Evolutionary conservation across 2,113 vertebrate species (phyloP), one percentile per base, ranked within the genome.

Genomic region (Chaetodon auriga): DNA sequence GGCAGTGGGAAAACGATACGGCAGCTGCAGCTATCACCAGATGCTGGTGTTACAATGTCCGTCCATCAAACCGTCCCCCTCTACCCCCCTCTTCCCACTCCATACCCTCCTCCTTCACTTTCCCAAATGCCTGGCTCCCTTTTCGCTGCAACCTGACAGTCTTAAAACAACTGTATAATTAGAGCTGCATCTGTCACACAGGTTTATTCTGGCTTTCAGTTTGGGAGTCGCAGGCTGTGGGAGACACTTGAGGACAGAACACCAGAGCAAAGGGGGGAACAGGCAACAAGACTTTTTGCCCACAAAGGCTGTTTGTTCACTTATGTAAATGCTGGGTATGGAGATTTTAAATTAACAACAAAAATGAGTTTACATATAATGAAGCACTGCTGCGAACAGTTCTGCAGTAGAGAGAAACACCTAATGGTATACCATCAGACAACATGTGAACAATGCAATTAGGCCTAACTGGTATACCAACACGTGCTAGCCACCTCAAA

Each of bases 141-240:
- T 91, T 91, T 91, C 90, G 82, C 91, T 87, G 93, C 91, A 94
- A 94, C 93, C 94, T 93, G 95, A 95, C 94, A 95, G 94, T 89
- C 93, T 95, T 95, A 95, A 95, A 95, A 96, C 93, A 96, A 95
- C 95, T 95, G 95, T 94, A 95, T 95, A 95, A 96, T 96, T 95
- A 95, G 92, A 91, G 90, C 84, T 88, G 90, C 95, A 95, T 94
- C 94, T 96, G 94, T 90, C 94, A 92, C 76, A 77, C 78, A 75
- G 87, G 84, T 84, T 92, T 88, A 89, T 89, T 85, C 84, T 66
- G 81, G 66, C 73, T 91, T 91, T 90, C 83, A 84, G 89, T 91
- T 88, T 76, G 51, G 78, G 69, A 90, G 83, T 82, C 73, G 36
- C 21, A 70, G 60, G 68, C 83, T 68, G 55, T 55, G 72, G 72